Conservation (phyloP, 2,113 vertebrate species). For the Dromaius novaehollandiae region DNA sequence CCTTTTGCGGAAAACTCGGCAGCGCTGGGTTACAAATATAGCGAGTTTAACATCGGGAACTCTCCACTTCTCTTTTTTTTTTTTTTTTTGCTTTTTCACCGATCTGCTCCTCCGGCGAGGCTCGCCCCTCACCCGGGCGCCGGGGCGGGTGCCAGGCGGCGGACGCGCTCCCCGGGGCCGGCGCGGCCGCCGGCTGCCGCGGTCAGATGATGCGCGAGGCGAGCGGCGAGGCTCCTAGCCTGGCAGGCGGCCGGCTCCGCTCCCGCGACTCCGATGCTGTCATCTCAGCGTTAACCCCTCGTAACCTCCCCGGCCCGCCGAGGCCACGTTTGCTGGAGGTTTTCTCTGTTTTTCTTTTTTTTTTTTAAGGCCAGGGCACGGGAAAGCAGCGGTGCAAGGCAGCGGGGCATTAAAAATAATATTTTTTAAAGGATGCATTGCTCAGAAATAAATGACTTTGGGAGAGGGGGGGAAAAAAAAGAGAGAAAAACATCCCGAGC, state of each 20-base stretch:
- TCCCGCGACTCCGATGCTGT: conserved; percentile 84
- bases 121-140: background rate
- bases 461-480: background rate
- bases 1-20: background rate
- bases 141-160: conserved; percentile 53
- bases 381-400: background rate
- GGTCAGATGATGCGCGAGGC: conserved; percentile 80
- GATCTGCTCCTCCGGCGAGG: too few relatives aligned
- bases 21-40: too few relatives aligned
- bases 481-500: conserved; percentile 1
- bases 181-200: conserved; percentile 53
- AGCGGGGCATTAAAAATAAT: background rate
- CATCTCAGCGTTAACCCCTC: conserved; percentile 86
- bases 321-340: background rate
- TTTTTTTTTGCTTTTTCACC: too few relatives aligned
- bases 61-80: too few relatives aligned
- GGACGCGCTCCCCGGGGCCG: conserved; percentile 35
- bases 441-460: conserved; percentile 24
- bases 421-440: background rate
- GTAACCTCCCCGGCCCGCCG: conserved; percentile 71
- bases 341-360: too few relatives aligned
- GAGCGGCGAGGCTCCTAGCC: conserved; percentile 74
- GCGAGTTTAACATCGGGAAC: too few relatives aligned
- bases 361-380: background rate
- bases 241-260: conserved; percentile 86